These are phyloP conservation scores for Uria aalge DNA, from an alignment of 2,113 vertebrate genomes.

Conservation along the genomic window DNA sequence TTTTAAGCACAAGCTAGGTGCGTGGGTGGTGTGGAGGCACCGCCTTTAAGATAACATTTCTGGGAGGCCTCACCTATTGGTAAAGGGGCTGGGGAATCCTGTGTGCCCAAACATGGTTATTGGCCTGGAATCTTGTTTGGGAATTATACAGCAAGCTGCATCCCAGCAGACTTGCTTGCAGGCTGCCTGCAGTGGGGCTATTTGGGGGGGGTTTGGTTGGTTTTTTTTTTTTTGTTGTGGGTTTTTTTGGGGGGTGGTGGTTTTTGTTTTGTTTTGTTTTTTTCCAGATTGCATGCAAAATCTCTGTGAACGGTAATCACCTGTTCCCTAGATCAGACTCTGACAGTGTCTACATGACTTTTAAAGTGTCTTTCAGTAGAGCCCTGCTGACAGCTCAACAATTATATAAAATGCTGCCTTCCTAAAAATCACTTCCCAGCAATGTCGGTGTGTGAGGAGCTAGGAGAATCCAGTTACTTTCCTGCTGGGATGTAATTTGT, in stretches of 20 bases:
- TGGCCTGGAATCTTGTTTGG: background rate
- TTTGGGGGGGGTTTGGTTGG: background rate
- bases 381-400: conserved; percentile 22
- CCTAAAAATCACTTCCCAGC: conserved; percentile 18
- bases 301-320: background rate
- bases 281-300: background rate
- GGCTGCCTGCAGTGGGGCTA: background rate
- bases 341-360: background rate
- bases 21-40: background rate
- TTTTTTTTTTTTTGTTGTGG: background rate
- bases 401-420: background rate
- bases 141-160: background rate
- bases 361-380: conserved; percentile 1
- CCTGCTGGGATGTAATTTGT: background rate
- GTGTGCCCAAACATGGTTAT: background rate
- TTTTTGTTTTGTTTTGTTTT: fast-evolving
- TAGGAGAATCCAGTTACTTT: background rate
- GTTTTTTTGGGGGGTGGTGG: background rate
- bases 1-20: background rate
- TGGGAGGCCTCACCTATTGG: fast-evolving
- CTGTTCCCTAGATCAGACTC: background rate
- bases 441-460: background rate
- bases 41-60: background rate
- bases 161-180: background rate
- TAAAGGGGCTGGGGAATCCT: background rate